Percentiles rank a stretch among this genome's conserved stretches.
Conservation (phyloP, 2,888 invertebrate genomes). For the Drosophila monieri region DNA sequence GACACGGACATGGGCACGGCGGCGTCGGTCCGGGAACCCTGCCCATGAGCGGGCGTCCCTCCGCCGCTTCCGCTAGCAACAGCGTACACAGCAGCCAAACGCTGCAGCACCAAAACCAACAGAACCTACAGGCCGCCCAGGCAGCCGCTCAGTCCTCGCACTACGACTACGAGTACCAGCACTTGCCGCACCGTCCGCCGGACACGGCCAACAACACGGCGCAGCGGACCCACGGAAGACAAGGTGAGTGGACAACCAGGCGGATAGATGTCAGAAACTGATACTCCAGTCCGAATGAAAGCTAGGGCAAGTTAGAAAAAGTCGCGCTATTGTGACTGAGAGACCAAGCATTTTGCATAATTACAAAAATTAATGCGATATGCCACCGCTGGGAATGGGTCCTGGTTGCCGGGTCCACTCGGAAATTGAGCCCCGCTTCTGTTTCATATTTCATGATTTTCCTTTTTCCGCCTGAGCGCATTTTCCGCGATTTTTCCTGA, state of each 20-base stretch:
- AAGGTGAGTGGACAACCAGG: constrained; percentile 73
- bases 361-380: constrained; percentile 76
- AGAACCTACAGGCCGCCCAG: constrained; percentile 76
- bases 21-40: constrained; percentile 51
- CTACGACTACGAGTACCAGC: constrained; percentile 83
- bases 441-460: constrained; percentile 43
- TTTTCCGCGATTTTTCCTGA: constrained; percentile 72
- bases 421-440: constrained; percentile 39
- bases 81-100: constrained; percentile 74
- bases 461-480: constrained; percentile 70
- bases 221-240: constrained; percentile 82
- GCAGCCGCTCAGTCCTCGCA: constrained; percentile 76
- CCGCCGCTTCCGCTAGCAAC: constrained; percentile 22
- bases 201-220: constrained; percentile 74
- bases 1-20: constrained; percentile 38
- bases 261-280: neutral
- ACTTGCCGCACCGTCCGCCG: constrained; percentile 81
- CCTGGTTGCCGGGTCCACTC: neutral
- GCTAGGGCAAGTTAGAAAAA: constrained; percentile 74
- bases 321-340: constrained; percentile 60
- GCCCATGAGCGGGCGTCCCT: constrained; percentile 67
- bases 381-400: constrained; percentile 29
- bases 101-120: constrained; percentile 80
- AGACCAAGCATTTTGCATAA: constrained; percentile 76
- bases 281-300: constrained; percentile 30